Percentiles rank a stretch among this genome's conserved stretches.
These are phyloP conservation scores for Chymomyza amoena DNA, from an alignment of 2,888 invertebrate genomes.

Conservation along the genomic window DNA sequence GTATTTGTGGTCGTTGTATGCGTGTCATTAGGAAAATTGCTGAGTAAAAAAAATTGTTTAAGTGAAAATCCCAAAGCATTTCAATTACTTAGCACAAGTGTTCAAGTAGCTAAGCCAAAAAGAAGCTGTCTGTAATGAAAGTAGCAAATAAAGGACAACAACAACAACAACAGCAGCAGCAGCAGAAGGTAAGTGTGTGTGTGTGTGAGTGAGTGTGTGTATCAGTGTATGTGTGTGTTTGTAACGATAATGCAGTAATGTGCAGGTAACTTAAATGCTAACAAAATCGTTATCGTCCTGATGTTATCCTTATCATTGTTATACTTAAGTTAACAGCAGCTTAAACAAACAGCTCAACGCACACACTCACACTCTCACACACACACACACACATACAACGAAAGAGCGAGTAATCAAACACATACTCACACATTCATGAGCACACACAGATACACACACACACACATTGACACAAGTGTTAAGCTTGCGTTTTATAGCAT, in stretches of 20 bases:
- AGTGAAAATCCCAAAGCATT: slow-evolving; percentile 44
- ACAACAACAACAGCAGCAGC: neutral
- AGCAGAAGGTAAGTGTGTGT: neutral
- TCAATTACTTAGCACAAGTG: slow-evolving; percentile 60
- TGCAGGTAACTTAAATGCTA: slow-evolving; percentile 47
- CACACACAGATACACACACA: neutral
- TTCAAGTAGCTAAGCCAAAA: neutral
- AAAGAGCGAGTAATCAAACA: slow-evolving; percentile 33
- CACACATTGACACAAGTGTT: slow-evolving; percentile 1
- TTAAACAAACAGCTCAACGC: slow-evolving; percentile 49
- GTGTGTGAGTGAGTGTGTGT: neutral
- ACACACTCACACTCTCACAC: slow-evolving; percentile 22
- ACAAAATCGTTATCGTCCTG: slow-evolving; percentile 54
- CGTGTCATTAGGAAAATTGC: slow-evolving; percentile 33
- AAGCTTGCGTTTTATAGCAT: slow-evolving; percentile 31
- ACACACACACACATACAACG: slow-evolving; percentile 44
- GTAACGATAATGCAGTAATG: slow-evolving; percentile 1
- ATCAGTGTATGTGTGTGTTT: slow-evolving; percentile 10
- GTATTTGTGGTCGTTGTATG: neutral
- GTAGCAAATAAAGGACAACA: neutral
- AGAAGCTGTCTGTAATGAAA: neutral
- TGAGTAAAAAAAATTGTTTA: slow-evolving; percentile 12
- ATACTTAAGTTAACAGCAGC: slow-evolving; percentile 74
- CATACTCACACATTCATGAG: slow-evolving; percentile 13
- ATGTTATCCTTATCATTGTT: slow-evolving; percentile 73